Evolutionary conservation across 2,797 vertebrate species (phyloP), one percentile per base, ranked within the genome.

Genomic region (Smutsia temminckii): DNA sequence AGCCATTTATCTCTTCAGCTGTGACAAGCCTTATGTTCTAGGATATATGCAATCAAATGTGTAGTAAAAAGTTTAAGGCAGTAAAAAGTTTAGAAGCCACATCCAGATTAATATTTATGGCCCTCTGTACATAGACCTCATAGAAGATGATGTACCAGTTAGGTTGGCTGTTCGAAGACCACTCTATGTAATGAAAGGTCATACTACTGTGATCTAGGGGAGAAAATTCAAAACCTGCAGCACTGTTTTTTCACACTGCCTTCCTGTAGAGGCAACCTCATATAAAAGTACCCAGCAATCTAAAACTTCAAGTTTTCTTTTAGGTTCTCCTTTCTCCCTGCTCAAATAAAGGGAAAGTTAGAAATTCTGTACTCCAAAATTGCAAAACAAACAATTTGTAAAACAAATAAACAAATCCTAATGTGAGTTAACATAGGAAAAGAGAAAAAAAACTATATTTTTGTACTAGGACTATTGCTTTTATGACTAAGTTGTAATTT

Each of bases 91-190:
- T 89, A 93, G 88, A 95, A 95, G 46, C 46, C 27, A 59, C 25
- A 89, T 89, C 46, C 32, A 91, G 37, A 75, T 93, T 66, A 96
- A 86, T 96, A 96, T 97, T 97, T 97, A 97, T 81, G 68, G 78
- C 37, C 85, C 68, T 90, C 78, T 86, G 71, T 95, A 88, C 57
- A 57, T 63, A 91, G 34, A 90, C 88, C 59, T 94, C 94, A 95
- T 68, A 94, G 87, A 96, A 92, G 79, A 88, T 98, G 97, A 97
- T 96, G 96, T 97, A 96, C 97, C 95, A 95, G 87, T 96, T 97
- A 98, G 96, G 96, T 96, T 97, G 81, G 91, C 96, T 97, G 80
- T 93, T 96, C 94, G 64, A 96, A 84, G 93, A 95, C 51, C 66
- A 78, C 71, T 96, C n/a, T 94, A 32, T 85, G 51, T 93, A 94